phyloP scores from a whole-genome alignment of 30 jellyfish, hydroid and myxozoan species.

The Calvadosia cruxmelitensis region DNA sequence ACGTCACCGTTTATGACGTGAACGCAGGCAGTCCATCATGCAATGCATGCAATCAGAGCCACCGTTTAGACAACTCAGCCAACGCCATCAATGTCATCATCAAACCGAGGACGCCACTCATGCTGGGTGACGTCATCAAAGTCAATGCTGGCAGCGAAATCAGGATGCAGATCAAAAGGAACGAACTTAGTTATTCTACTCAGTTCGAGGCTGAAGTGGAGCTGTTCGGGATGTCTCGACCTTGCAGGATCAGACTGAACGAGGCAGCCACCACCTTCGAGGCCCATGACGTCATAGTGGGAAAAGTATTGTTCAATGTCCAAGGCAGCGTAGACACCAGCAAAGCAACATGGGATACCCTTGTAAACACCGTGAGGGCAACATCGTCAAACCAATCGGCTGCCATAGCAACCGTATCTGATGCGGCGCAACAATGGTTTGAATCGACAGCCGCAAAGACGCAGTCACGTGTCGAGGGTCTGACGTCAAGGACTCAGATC shows the following conservation, averaged over 20 bases:
- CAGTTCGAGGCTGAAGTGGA: not conserved
- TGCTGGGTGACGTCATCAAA: not conserved
- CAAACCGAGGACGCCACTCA: not conserved
- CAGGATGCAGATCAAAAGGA: too few relatives aligned
- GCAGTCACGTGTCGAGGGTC: not conserved
- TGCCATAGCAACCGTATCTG: not conserved
- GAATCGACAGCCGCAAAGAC: not conserved
- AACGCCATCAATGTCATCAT: not conserved
- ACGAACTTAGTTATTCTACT: not conserved
- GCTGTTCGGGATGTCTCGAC: not conserved
- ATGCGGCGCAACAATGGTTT: not conserved
- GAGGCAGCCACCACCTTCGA: not conserved
- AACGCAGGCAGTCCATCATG: not conserved
- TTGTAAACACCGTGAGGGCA: not conserved
- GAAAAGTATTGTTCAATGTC: not conserved
- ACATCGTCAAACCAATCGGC: not conserved
- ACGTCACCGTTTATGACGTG: slow-evolving; percentile 5
- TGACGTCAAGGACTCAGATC: not conserved
- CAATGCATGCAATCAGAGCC: not conserved
- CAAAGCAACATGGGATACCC: not conserved
- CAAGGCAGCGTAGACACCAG: not conserved
- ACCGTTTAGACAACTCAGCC: not conserved
- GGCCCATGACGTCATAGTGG: not conserved
- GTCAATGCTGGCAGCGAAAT: not conserved
- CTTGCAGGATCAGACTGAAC: not conserved